Evolutionary conservation across 1,140 invertebrate species (phyloP).

Genomic region (Apis laboriosa): DNA sequence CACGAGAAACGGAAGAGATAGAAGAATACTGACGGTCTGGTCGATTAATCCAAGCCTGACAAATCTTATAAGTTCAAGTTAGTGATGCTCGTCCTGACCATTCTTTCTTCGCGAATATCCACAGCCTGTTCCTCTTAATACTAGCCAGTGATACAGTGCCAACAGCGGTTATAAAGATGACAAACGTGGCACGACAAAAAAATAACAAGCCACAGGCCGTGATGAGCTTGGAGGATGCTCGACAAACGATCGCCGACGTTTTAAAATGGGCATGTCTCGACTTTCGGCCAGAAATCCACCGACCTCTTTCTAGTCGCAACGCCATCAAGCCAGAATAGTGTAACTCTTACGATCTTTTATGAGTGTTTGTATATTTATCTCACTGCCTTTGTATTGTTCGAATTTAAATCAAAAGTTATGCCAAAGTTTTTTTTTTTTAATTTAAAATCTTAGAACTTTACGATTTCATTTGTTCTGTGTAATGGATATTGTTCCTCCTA

Average conservation of each 20-base stretch:
- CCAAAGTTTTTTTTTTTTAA: neutral
- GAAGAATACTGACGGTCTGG: slow-evolving; percentile 5
- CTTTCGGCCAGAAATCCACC: slow-evolving; percentile 3
- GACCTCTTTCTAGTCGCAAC: slow-evolving; percentile 1
- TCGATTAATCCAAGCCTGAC: slow-evolving; percentile 46
- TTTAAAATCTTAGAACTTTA: neutral
- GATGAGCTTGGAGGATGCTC: slow-evolving; percentile 4
- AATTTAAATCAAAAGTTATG: slow-evolving; percentile 23
- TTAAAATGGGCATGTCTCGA: slow-evolving; percentile 35
- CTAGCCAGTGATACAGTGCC: slow-evolving; percentile 2
- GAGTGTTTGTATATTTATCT: neutral
- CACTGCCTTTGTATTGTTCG: neutral
- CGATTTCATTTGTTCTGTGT: neutral
- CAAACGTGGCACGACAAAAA: slow-evolving; percentile 43
- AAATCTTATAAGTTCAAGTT: slow-evolving; percentile 18
- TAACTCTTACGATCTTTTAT: slow-evolving; percentile 5
- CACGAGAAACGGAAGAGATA: neutral
- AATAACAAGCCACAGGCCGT: slow-evolving; percentile 54
- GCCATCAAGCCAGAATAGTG: neutral
- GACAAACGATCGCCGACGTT: slow-evolving; percentile 34
- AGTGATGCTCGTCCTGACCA: neutral
- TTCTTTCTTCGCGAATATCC: neutral
- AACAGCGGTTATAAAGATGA: slow-evolving; percentile 53
- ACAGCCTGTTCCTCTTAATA: slow-evolving; percentile 11
- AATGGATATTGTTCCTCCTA: neutral